These are phyloP conservation scores for Hemiscyllium ocellatum DNA, from an alignment of 2,113 vertebrate genomes.

Conservation along the genomic window DNA sequence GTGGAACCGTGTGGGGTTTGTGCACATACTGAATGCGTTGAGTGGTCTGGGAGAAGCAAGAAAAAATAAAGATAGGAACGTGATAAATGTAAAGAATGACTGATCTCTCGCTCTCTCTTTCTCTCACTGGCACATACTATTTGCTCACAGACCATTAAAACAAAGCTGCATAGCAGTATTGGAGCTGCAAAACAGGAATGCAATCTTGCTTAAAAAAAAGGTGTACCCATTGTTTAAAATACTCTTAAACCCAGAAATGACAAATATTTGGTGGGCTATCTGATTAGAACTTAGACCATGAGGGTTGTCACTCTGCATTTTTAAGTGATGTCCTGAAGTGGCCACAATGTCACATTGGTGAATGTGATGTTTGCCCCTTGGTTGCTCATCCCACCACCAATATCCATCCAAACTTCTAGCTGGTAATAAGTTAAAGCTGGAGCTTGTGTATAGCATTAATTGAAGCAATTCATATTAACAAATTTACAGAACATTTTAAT, in stretches of 20 bases:
- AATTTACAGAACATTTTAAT: not conserved
- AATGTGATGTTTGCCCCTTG: not conserved
- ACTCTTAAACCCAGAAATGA: not conserved
- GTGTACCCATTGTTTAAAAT: not conserved
- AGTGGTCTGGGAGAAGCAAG: not conserved
- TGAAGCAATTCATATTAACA: not conserved
- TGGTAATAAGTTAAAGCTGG: not conserved
- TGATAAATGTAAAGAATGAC: not conserved
- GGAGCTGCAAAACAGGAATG: not conserved
- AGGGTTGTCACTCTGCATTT: not conserved
- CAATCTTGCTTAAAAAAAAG: not conserved
- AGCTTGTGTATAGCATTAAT: not conserved
- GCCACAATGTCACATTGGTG: not conserved
- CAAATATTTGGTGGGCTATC: not conserved
- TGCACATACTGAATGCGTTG: not conserved
- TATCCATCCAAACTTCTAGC: not conserved
- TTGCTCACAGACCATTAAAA: not conserved
- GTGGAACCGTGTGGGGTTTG: not conserved
- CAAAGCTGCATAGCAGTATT: not conserved
- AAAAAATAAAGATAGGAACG: not conserved
- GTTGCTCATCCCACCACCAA: not conserved
- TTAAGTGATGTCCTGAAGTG: not conserved
- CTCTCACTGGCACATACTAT: not conserved
- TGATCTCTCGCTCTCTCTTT: not conserved
- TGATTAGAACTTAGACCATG: not conserved